phyloP scores from a whole-genome alignment of 2,888 invertebrate species.

The Subacronicta megacephala region DNA sequence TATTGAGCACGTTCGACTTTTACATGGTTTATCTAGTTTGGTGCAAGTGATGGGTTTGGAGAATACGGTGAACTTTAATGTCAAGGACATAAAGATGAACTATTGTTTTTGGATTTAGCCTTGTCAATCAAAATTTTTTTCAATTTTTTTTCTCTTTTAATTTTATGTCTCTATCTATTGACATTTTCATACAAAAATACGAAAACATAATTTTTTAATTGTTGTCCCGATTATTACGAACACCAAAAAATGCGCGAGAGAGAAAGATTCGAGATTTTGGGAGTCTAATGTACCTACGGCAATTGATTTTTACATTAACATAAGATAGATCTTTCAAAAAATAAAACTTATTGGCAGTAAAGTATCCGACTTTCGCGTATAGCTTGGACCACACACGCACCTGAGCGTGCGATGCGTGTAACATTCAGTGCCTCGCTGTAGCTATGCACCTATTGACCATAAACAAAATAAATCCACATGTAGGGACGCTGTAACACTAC shows the following conservation, averaged over 20 bases:
- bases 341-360: background rate
- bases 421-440: constrained; percentile 48
- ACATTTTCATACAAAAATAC: too few species aligned
- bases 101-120: too few species aligned
- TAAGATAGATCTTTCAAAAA: too few species aligned
- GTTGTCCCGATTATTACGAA: too few species aligned
- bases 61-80: constrained; percentile 9
- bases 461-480: constrained; percentile 76
- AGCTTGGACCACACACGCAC: constrained; percentile 32
- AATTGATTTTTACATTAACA: too few species aligned
- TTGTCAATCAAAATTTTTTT: too few species aligned
- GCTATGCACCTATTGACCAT: constrained; percentile 65
- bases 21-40: constrained; percentile 42
- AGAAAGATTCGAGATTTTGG: too few species aligned
- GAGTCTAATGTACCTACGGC: too few species aligned
- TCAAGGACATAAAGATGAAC: background rate
- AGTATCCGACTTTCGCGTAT: background rate
- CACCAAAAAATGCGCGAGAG: too few species aligned
- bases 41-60: constrained; percentile 28
- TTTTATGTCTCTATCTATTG: too few species aligned
- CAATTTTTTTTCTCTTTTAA: too few species aligned
- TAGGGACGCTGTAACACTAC: constrained; percentile 63
- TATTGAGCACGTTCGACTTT: constrained; percentile 50
- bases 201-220: too few species aligned
- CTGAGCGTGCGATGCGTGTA: constrained; percentile 50